Conservation (phyloP, 2,888 invertebrate species). For the Tetranychus truncatus region DNA sequence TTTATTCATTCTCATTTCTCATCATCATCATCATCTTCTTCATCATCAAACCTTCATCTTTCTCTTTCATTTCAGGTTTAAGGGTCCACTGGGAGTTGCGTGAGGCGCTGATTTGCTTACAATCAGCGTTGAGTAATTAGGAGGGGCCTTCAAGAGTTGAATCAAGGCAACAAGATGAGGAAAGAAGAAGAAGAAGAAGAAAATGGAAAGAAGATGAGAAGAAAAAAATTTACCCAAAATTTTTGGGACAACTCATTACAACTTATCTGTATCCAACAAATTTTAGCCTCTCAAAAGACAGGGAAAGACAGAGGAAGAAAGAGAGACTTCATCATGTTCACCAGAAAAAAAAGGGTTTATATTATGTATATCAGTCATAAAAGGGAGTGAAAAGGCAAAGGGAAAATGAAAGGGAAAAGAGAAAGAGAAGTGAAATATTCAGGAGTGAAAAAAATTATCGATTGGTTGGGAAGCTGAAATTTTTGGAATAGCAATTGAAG, state of each 20-base stretch:
- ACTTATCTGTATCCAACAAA: background rate
- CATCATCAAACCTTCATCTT: background rate
- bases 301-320: constrained; percentile 6
- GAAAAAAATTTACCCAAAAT: background rate
- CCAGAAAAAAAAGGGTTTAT: background rate
- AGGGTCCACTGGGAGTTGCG: background rate
- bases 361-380: constrained; percentile 3
- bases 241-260: background rate
- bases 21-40: background rate
- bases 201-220: background rate
- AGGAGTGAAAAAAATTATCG: background rate
- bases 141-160: background rate
- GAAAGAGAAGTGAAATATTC: constrained; percentile 5
- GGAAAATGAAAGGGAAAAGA: background rate
- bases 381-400: background rate
- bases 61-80: background rate
- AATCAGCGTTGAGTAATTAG: background rate
- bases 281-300: background rate
- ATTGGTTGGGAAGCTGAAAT: background rate
- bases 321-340: background rate
- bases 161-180: constrained; percentile 8
- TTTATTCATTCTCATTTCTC: background rate
- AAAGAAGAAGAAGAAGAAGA: background rate
- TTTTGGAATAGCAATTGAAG: background rate
- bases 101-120: constrained; percentile 1